phyloP scores from a whole-genome alignment of 2,113 vertebrate genomes.

The Albula goreensis region DNA sequence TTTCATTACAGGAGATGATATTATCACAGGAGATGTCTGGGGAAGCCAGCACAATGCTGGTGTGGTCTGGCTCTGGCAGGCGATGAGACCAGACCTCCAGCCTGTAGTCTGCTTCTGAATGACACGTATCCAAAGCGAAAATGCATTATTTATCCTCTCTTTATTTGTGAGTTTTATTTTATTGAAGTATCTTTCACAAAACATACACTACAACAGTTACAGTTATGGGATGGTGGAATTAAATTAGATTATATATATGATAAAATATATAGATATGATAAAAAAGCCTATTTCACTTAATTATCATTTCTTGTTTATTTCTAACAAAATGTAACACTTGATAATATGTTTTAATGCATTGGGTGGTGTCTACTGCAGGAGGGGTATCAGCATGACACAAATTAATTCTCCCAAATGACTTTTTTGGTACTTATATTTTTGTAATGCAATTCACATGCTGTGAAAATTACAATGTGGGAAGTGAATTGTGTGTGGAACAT shows the following conservation, averaged over 20 bases:
- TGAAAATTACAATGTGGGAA: not conserved
- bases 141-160: not conserved
- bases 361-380: not conserved
- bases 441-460: not conserved
- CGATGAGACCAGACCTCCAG: not conserved
- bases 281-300: not conserved
- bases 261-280: no score
- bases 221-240: not conserved
- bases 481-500: not conserved
- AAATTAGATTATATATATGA: no score
- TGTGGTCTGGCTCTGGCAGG: not conserved
- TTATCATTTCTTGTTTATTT: not conserved
- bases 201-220: not conserved
- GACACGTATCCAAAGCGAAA: not conserved
- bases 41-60: not conserved
- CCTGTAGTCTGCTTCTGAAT: not conserved
- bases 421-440: not conserved
- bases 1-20: slow-evolving; percentile 15
- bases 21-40: slow-evolving; percentile 1
- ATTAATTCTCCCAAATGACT: not conserved
- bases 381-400: not conserved
- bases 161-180: not conserved
- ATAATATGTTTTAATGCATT: not conserved
- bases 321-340: not conserved
- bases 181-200: not conserved